Base-by-base conservation (phyloP, 2,797 vertebrate genomes). In the Orientallactaga sibirica region DNA sequence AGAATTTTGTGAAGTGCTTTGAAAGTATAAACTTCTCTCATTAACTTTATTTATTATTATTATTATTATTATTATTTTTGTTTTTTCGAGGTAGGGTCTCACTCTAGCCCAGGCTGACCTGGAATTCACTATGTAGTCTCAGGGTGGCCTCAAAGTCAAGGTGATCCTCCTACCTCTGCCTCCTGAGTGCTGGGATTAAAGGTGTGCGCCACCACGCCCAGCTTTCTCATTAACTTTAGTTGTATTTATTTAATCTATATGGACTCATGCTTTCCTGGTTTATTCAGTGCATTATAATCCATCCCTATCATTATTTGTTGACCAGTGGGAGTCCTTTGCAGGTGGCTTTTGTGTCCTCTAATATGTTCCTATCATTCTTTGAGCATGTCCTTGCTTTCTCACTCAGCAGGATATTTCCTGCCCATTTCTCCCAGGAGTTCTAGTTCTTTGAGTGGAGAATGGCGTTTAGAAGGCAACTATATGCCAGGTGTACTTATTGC, bases 321-420 rank as follows among this genome's bases (percentile, higher is more conserved):
- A 79, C 67, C 68, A 89, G n/a, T 81, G 41, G 29, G 55, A 81
- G 22, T 68, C 52, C 7, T 15, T 84, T 94, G 37, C 89, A 18
- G n/a, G 68, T 93, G 80, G 18, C 84, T 94, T 93, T 85, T 91
- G 58, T 84, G 62, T 91, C 14, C 83, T 81, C 91, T 91, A 55
- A 88, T 74, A 85, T 89, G 22, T 85, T 89, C 33, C 55, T 70
- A 10, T 88, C 77, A 85, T 90, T 90, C 41, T 92, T 71, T 90
- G 75, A 86, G 48, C 20, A 24, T 92, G 88, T 88, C 27, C 68
- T 88, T 95, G 52, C 66, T 95, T 95, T 95, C 25, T 87, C 82
- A 52, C 66, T 84, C 22, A 85, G 68, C 33, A 80, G 81, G 37
- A 64, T 85, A 20, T 93, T 90, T 75, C 41, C 86, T 77, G 74